Base-by-base conservation (phyloP, 1,140 invertebrate genomes). In the Pogonus chalceus region DNA sequence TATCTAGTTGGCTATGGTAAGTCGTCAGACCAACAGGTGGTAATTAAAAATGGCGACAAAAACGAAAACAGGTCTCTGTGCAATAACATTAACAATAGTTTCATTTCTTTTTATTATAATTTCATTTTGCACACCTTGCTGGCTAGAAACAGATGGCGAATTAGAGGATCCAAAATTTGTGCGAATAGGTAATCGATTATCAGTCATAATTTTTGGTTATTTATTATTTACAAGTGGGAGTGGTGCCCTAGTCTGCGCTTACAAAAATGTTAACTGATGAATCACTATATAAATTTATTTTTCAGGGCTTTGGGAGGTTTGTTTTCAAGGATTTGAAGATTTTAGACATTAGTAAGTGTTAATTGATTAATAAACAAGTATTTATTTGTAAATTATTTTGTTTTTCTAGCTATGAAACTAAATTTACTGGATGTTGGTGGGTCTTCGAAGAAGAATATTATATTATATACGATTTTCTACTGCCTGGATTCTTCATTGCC, bases 371-470 rank as follows among this genome's bases (percentile, higher is more conserved):
- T 49, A 22, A 23, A 21, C 4, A 18, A 22, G 2, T 49, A 4
- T 2, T 49, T 23, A 49, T 12, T 21, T 7, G 18, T 20, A 23
- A 14, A 22, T 23, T 23, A 14, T 14, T 3, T 43, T 23, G 12
- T n/a, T 23, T 22, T 49, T 21, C 1, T 7, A 51, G 49, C 60
- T 89, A 87, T 63, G 90, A 93, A 58, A 84, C 79, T 2, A 71
- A 75, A 49, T 92, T 92, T 62, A 77, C 72, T 24, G 86, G 85
- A 0, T 96, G 92, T 65, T 89, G 90, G 84, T 95, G 90, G 89
- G 84, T 95, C 21, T 90, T 94, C 63, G 87, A 92, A 72, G 90
- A 94, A 69, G 92, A 94, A 74, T 92, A 89, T 64, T 91, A 92
- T 62, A 91, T 92, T 54, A 88, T 91, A 58, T 83, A 88, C 62